phyloP scores from a whole-genome alignment of 2,888 invertebrate species.

The Orthosia gracilis region DNA sequence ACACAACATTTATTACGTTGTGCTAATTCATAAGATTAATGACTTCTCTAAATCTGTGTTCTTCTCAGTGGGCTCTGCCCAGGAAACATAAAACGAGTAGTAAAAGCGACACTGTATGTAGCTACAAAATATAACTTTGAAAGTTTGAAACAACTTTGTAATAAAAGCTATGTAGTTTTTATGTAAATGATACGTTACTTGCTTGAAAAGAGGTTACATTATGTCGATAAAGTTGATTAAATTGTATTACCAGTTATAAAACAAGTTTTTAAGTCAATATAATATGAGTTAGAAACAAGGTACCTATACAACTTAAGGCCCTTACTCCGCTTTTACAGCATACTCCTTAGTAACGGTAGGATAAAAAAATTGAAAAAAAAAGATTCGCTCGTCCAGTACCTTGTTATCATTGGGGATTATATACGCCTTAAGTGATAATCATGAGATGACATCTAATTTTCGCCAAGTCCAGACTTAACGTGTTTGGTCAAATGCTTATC shows the following conservation, averaged over 20 bases:
- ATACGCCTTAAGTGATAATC: background rate
- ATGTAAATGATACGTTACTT: slow-evolving; percentile 9
- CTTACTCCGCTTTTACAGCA: too few species aligned
- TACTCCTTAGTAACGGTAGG: too few species aligned
- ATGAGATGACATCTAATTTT: background rate
- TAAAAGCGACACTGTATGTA: slow-evolving; percentile 9
- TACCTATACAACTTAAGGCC: background rate
- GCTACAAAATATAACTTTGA: slow-evolving; percentile 1
- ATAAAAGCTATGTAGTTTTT: slow-evolving; percentile 5
- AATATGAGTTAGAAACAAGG: background rate
- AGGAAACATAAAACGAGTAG: slow-evolving; percentile 20
- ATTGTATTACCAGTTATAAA: slow-evolving; percentile 1
- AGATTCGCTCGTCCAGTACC: too few species aligned
- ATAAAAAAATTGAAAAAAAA: too few species aligned
- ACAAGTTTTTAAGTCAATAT: slow-evolving; percentile 16
- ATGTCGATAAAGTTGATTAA: background rate
- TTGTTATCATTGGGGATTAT: too few species aligned
- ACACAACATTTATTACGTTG: slow-evolving; percentile 9
- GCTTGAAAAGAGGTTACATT: slow-evolving; percentile 4
- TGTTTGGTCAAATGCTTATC: too few species aligned
- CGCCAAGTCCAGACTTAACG: too few species aligned
- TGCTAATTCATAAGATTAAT: slow-evolving; percentile 26
- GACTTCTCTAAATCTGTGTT: slow-evolving; percentile 17
- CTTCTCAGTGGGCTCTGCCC: background rate
- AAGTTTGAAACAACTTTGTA: background rate